Percentiles rank a stretch among this genome's conserved stretches.
These are phyloP conservation scores for Parazoanthus swiftii DNA, from an alignment of 92 coral and sea anemone species.

Conservation along the genomic window DNA sequence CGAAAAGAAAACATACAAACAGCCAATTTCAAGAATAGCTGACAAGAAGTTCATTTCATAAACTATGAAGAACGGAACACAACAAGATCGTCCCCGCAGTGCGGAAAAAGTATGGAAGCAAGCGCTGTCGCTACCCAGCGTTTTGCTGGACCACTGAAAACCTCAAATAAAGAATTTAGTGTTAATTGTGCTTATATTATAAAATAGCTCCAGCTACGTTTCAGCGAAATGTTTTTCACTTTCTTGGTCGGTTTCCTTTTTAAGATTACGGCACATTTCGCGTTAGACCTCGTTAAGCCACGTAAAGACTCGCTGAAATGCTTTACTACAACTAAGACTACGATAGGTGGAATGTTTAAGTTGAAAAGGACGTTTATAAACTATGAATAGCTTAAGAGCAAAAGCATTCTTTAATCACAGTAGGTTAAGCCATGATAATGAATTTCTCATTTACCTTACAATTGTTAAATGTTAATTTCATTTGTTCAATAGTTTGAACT, in stretches of 20 bases:
- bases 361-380: slow-evolving; percentile 10
- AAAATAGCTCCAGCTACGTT: no score
- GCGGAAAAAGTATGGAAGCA: background rate
- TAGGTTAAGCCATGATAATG: slow-evolving; percentile 26
- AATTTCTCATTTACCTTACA: slow-evolving; percentile 22
- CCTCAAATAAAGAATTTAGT: no score
- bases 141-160: background rate
- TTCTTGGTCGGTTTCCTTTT: background rate
- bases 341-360: background rate
- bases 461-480: slow-evolving; percentile 31
- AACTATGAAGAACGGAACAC: no score
- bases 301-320: no score
- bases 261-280: background rate
- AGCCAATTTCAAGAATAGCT: background rate
- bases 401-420: slow-evolving; percentile 24
- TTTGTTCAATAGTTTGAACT: slow-evolving; percentile 14
- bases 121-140: no score
- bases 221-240: background rate
- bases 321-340: no score
- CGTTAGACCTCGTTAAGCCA: background rate
- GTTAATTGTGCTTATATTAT: no score
- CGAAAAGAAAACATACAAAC: background rate
- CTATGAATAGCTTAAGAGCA: slow-evolving; percentile 1
- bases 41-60: background rate
- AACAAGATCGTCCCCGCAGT: background rate